Conservation (phyloP, 2,888 invertebrate species). For the Acanthococcus lagerstroemiae region DNA sequence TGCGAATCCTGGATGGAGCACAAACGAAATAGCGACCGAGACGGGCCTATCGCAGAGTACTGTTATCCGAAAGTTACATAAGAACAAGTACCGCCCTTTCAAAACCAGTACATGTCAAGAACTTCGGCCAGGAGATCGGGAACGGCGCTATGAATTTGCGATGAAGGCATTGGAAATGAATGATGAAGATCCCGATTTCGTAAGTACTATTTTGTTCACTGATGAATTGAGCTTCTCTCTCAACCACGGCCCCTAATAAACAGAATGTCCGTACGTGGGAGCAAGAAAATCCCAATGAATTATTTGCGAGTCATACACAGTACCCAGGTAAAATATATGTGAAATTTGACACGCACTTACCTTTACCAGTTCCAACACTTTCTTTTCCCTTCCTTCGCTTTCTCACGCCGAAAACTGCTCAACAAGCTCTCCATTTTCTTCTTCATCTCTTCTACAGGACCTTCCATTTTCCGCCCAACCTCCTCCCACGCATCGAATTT, state of each 20-base stretch:
- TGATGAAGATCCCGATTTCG: neutral
- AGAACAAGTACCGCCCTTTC: neutral
- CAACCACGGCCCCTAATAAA: neutral
- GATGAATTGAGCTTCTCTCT: neutral
- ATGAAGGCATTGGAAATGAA: neutral
- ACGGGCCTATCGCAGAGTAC: too few species aligned
- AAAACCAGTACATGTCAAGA: neutral
- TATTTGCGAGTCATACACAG: neutral
- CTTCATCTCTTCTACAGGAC: too few species aligned
- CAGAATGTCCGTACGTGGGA: neutral
- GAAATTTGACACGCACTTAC: too few species aligned
- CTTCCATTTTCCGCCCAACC: too few species aligned
- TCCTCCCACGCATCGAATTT: too few species aligned
- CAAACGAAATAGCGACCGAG: neutral
- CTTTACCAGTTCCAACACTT: too few species aligned
- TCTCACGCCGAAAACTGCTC: too few species aligned
- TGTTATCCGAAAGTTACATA: neutral
- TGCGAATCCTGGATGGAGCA: too few species aligned
- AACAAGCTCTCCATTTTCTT: too few species aligned
- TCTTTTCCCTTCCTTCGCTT: too few species aligned
- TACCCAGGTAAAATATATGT: neutral
- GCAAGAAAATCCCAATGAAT: neutral
- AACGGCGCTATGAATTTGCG: neutral
- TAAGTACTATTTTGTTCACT: neutral
- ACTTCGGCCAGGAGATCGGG: neutral